Percentiles rank a stretch among this genome's conserved stretches.
Evolutionary conservation across 2,797 vertebrate genomes (phyloP).

Genomic region (Molothrus aeneus): DNA sequence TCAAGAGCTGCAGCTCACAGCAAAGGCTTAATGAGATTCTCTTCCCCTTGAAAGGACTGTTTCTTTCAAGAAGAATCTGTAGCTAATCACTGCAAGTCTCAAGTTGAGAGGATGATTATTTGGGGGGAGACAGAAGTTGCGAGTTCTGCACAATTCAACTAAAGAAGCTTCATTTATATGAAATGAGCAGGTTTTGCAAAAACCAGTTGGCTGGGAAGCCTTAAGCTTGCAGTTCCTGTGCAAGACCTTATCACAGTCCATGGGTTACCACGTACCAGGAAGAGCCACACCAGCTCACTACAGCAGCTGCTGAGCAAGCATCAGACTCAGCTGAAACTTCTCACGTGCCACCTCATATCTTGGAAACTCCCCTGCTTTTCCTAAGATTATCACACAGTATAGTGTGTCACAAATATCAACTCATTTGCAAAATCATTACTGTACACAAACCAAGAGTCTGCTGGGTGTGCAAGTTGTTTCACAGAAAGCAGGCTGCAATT

Average conservation of each 20-base stretch:
- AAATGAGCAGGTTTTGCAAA: neutral
- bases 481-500: neutral
- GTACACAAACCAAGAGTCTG: neutral
- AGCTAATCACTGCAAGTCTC: constrained; percentile 42
- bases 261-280: neutral
- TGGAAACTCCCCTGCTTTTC: neutral
- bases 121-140: neutral
- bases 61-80: constrained; percentile 42
- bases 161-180: neutral
- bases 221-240: neutral
- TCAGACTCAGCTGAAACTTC: neutral
- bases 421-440: neutral
- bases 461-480: neutral
- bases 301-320: neutral
- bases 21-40: constrained; percentile 45
- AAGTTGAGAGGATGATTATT: constrained; percentile 23
- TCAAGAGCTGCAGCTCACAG: constrained; percentile 48
- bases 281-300: neutral
- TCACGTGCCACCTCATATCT: neutral
- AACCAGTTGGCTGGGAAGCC: neutral
- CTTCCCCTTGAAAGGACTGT: neutral
- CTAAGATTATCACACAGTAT: neutral
- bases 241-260: neutral
- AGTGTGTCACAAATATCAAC: neutral
- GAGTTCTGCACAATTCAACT: neutral